Evolutionary conservation across 1,140 invertebrate genomes (phyloP).

Genomic region (Bombus terrestris): DNA sequence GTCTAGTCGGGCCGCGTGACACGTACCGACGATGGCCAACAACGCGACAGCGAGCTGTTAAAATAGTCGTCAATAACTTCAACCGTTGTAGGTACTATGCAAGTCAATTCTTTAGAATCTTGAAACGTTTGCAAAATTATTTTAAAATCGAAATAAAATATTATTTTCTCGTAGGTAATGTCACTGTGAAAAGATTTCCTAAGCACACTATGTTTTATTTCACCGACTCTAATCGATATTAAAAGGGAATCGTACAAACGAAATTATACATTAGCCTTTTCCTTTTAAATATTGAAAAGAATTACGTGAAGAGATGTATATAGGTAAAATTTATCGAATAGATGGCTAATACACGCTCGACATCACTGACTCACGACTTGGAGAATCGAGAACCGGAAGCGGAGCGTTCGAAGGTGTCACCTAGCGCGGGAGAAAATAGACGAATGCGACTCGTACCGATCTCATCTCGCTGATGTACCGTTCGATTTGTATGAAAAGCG

Average conservation of each 20-base stretch:
- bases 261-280: not conserved
- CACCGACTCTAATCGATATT: constrained; percentile 10
- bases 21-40: constrained; percentile 63
- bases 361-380: not conserved
- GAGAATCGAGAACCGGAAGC: not conserved
- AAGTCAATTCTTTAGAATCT: no score
- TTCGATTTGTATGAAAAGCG: constrained; percentile 7
- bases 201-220: not conserved
- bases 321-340: not conserved
- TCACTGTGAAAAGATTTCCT: constrained; percentile 3
- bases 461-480: constrained; percentile 60
- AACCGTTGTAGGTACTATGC: not conserved
- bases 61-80: constrained; percentile 45
- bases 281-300: not conserved
- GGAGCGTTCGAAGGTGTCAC: not conserved
- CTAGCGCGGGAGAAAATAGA: not conserved
- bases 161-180: not conserved
- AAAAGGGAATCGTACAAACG: not conserved
- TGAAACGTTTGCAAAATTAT: not conserved
- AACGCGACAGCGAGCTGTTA: constrained; percentile 64
- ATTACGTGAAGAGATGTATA: not conserved
- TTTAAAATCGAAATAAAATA: not conserved
- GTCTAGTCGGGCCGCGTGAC: constrained; percentile 83
- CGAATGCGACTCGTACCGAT: constrained; percentile 57
- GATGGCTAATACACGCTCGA: not conserved